Evolutionary conservation across 2,888 invertebrate genomes (phyloP), one percentile per base, ranked within the genome.

Genomic region (Drosophila parthenogenetica): DNA sequence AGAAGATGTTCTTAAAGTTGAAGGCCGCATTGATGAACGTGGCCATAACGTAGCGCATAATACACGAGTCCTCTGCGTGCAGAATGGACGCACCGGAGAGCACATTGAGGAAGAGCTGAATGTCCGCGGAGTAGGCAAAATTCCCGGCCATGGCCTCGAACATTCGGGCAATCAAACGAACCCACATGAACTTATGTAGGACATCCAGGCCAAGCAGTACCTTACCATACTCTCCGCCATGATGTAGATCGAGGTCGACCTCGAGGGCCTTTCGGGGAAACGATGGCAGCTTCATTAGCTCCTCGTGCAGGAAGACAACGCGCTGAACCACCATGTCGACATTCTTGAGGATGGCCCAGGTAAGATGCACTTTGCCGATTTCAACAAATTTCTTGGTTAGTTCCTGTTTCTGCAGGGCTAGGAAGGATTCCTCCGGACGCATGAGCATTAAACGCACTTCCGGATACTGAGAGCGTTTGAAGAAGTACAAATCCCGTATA

Each of bases 181-280:
- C 98, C 99, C 99, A 99, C 95, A 98, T 98, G 89, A 98, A 98
- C 92, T 99, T 99, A 92, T 99, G 99, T 72, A 99, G 93, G 0
- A 99, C 98, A 91, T 99, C 99, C 77, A 99, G 93, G 1, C 98
- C 98, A 50, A 97, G 94, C 37, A 99, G 93, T 84, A 98, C 96
- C 90, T 97, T 96, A 50, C 98, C 98, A 81, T 98, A 94, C 84
- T 96, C 95, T 10, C 98, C 98, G 1, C 97, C 96, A 89, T 96
- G 96, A 92, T 98, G 98, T 45, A 98, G 93, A 87, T 98, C 97
- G 79, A 99, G 94, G 91, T 99, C 99, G 0, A 98, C 97, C 92
- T 99, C 99, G 0, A 99, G 93, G 2, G 99, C 99, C 93, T 99
- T 99, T 32, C 99, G 94, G 0, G 99, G 99, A 91, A 99, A 99